Base-by-base conservation (phyloP, 2,797 vertebrate genomes). In the Pipistrellus kuhlii region DNA sequence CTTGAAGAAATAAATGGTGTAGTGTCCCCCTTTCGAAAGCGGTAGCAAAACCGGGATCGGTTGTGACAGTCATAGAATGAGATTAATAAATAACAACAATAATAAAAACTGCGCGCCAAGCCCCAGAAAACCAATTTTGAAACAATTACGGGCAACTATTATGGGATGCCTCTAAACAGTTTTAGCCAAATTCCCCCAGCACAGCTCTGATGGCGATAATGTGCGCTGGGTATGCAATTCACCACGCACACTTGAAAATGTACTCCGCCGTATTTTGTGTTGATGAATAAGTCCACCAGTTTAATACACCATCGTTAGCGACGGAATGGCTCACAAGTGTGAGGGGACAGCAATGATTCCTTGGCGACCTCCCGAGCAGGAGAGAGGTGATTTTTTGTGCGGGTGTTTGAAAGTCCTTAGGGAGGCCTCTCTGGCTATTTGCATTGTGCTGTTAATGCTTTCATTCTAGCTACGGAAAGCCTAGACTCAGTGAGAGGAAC, bases 81-180 rank as follows among this genome's bases (percentile, higher is more conserved):
- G 94, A 96, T 97, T 95, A 97, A 97, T 97, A 97, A 96, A 96
- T 97, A 97, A 97, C 95, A 96, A 94, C 96, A 96, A 97, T 93
- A 95, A 97, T 96, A 96, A 96, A 97, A 93, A 93, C 94, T 83
- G 86, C 97, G 94, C 94, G 88, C 94, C 89, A 96, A 96, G 87
- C 92, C 93, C 96, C 96, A 95, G 95, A 95, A 97, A 97, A 96
- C 94, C 95, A 97, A 97, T 97, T 96, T 21, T 96, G 95, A 94
- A 97, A 97, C 96, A 97, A 97, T 97, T 97, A 97, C 80, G 68
- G 92, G 88, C 88, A 95, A 97, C 94, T 95, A 95, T 96, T 96
- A 96, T 53, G 92, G 91, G 94, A 86, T 38, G 86, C 78, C 96
- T 94, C 97, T 89, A 51, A 95, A 96, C 85, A 69, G 71, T 95